Base-by-base conservation (phyloP, 2,888 invertebrate genomes). In the Epirrita christyi region DNA sequence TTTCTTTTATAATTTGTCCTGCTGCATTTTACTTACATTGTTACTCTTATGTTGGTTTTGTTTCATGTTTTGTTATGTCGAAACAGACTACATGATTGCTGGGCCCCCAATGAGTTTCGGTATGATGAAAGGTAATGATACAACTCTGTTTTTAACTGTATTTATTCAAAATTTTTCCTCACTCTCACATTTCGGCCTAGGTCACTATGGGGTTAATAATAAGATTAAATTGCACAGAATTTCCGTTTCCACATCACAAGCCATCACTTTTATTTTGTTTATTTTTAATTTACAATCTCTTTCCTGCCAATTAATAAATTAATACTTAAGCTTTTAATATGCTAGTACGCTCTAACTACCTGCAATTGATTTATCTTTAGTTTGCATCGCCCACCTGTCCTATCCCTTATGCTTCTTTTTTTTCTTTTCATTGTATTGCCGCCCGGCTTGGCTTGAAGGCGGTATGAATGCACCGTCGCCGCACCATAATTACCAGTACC, bases 31-130 rank as follows among this genome's bases (percentile, higher is more conserved):
- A 93, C 93, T 93, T 87, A 93, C 93, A 93, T 93, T 93, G 89
- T 93, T 93, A 76, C 93, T 95, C 93, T 95, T 94, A 83, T 86
- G 83, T 91, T 92, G 93, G 93, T 94, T 94, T 94, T 93, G 93
- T 94, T 94, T 93, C 94, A 94, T 94, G 94, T 94, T 94, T 94
- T 95, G 94, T 95, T 94, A 86, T 92, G 85, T 92, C 81, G 85
- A 88, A 90, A 92, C 92, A 92, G 92, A 92, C 91, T 92, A 91
- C 92, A 95, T 95, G 95, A 94, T 95, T 93, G 94, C 95, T 93
- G 95, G 95, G 91, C 94, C 94, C 92, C 95, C 95, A 92, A 94
- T 96, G 94, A 95, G 95, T 93, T 96, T 95, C 95, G 95, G 96
- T 95, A 96, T 96, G 93, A 94, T 96, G 93, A 96, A 96, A 96